These are phyloP conservation scores for Styela plicata DNA, from an alignment of 23 tunicate genomes.

Conservation along the genomic window DNA sequence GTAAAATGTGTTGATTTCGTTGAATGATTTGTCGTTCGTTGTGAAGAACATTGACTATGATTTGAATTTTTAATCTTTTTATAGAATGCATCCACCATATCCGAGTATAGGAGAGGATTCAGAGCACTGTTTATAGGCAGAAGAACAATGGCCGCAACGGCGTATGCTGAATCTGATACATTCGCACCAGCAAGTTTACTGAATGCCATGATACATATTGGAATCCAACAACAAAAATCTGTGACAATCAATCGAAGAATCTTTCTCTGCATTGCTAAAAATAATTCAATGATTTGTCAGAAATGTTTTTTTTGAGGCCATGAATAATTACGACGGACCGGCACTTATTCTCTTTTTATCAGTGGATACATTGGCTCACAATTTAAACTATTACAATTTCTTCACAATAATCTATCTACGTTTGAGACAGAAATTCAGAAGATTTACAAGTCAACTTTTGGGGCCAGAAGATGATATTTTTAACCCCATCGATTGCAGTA, in stretches of 20 bases:
- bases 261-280: constrained; percentile 7
- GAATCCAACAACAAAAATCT: constrained; percentile 12
- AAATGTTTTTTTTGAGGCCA: too few species aligned
- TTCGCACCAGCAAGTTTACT: not conserved
- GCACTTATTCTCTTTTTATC: too few species aligned
- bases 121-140: constrained; percentile 12
- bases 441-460: too few species aligned
- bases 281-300: too few species aligned
- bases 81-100: not conserved
- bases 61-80: not conserved
- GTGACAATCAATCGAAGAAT: not conserved
- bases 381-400: too few species aligned
- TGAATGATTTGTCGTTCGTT: not conserved
- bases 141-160: constrained; percentile 11
- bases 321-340: too few species aligned
- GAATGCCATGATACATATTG: not conserved
- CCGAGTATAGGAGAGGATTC: constrained; percentile 3
- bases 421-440: too few species aligned
- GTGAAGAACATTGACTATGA: not conserved
- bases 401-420: too few species aligned
- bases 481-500: too few species aligned
- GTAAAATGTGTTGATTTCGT: not conserved
- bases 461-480: too few species aligned
- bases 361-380: too few species aligned
- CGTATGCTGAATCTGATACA: not conserved